phyloP scores from a whole-genome alignment of 2,888 invertebrate species.

The Rhingia rostrata region DNA sequence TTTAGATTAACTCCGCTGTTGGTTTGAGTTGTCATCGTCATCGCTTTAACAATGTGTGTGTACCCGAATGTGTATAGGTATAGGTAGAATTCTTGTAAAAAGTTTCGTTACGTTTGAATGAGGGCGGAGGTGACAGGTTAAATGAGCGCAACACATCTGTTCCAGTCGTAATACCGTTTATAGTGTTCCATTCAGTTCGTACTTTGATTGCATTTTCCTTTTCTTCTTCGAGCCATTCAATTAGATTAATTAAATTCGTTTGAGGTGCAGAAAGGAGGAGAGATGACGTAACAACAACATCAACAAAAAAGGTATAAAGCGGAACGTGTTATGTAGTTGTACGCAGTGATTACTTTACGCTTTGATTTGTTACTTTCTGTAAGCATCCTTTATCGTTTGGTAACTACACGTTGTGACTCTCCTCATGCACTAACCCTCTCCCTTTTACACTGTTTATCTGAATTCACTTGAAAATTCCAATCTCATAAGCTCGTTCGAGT shows the following conservation, averaged over 20 bases:
- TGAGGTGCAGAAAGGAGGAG: slow-evolving; percentile 46
- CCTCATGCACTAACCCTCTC: too few species aligned
- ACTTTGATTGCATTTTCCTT: slow-evolving; percentile 62
- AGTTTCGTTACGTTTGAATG: slow-evolving; percentile 44
- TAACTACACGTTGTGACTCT: neutral
- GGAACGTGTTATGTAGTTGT: slow-evolving; percentile 58
- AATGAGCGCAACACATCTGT: slow-evolving; percentile 74
- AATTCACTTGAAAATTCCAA: slow-evolving; percentile 58
- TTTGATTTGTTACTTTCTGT: slow-evolving; percentile 70
- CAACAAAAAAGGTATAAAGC: slow-evolving; percentile 31
- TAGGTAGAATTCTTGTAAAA: slow-evolving; percentile 7
- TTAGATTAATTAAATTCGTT: slow-evolving; percentile 74
- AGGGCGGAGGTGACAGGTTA: slow-evolving; percentile 68
- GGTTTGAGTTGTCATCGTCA: neutral
- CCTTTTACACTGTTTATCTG: neutral
- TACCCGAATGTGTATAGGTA: neutral
- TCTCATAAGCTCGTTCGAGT: slow-evolving; percentile 41
- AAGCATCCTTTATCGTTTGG: slow-evolving; percentile 32
- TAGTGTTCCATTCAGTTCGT: slow-evolving; percentile 32
- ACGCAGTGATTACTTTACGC: slow-evolving; percentile 66
- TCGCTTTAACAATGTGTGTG: neutral
- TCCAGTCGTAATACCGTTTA: slow-evolving; percentile 70
- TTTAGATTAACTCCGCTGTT: slow-evolving; percentile 61
- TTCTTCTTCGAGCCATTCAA: slow-evolving; percentile 54
- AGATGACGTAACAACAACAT: neutral